Base-by-base conservation (phyloP, 2,797 vertebrate species). In the Odontamblyopus rebecca region DNA sequence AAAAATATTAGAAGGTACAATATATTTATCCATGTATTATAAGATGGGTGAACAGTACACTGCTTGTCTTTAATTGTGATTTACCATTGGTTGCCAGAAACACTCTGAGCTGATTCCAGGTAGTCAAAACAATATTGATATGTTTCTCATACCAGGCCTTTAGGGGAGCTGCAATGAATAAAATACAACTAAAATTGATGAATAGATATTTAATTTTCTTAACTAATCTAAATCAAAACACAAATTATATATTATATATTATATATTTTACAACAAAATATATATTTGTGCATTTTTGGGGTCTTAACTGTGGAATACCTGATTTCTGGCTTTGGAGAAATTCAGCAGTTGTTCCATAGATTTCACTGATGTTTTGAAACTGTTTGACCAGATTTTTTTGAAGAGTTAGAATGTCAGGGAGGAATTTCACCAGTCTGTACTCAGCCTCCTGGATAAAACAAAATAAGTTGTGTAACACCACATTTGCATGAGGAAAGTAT, bases 51-150 rank as follows among this genome's bases (percentile, higher is more conserved):
- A 60, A 26, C 62, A 16, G 16, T 64, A 2, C 1, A 19, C 15
- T 16, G 57, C 41, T 18, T 71, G 11, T 8, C 16, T 51, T 30
- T 16, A 54, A 23, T 15, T 61, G 68, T 70, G 41, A 73, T 19
- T 90, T 88, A 98, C 98, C 97, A 0, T 85, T 95, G 59, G 92
- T 97, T 77, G 92, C 93, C 87, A 99, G 83, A 0, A 95, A 97
- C 19, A 87, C 79, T 69, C 96, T 91, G 81, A 99, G 94, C 71
- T 93, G 94, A 89, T 99, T 99, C 98, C 98, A 99, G 0, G 95
- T 94, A 0, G 82, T 90, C 73, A 98, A 85, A 81, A 98, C 98
- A 73, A 91, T 72, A 0, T 78, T 70, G 75, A 97, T 92, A 71
- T 90, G 79, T 61, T 89, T 89, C 15, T 81, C 69, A 6, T 95